Conservation (phyloP, 2,888 invertebrate genomes). For the Oxytorus armatus region DNA sequence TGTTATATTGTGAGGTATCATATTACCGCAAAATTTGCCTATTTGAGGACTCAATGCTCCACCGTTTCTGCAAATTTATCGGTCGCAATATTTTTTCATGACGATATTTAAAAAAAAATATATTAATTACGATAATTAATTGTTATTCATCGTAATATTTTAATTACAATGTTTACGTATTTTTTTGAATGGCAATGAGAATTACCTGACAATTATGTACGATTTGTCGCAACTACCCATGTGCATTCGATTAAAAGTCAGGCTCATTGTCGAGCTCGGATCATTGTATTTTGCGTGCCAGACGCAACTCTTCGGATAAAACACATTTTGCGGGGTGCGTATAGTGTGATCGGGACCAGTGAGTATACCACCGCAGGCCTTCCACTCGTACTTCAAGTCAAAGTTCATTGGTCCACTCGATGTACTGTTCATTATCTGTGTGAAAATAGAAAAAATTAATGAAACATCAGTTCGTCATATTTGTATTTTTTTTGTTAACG, state of each 20-base stretch:
- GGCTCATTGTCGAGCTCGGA: conserved; percentile 78
- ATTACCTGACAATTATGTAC: conserved; percentile 84
- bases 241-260: conserved; percentile 86
- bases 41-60: conserved; percentile 75
- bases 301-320: conserved; percentile 88
- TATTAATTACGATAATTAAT: not conserved
- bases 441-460: too few relatives aligned
- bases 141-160: not conserved
- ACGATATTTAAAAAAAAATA: not conserved
- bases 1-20: conserved; percentile 84
- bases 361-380: conserved; percentile 89
- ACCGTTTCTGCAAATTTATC: conserved; percentile 73
- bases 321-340: conserved; percentile 85
- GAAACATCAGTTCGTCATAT: too few relatives aligned
- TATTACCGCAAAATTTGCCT: conserved; percentile 87
- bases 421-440: conserved; percentile 78
- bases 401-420: conserved; percentile 82
- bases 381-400: conserved; percentile 87
- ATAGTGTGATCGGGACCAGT: conserved; percentile 84
- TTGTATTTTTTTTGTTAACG: not conserved
- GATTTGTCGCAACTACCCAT: conserved; percentile 86
- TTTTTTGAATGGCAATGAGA: too few relatives aligned
- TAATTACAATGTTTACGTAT: not conserved
- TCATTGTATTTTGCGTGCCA: conserved; percentile 87
- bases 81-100: not conserved